A percentile compares a stretch with the other conserved stretches of the same genome.
These are phyloP conservation scores for Ichneumon xanthorius DNA, from an alignment of 2,888 invertebrate genomes.

Conservation along the genomic window DNA sequence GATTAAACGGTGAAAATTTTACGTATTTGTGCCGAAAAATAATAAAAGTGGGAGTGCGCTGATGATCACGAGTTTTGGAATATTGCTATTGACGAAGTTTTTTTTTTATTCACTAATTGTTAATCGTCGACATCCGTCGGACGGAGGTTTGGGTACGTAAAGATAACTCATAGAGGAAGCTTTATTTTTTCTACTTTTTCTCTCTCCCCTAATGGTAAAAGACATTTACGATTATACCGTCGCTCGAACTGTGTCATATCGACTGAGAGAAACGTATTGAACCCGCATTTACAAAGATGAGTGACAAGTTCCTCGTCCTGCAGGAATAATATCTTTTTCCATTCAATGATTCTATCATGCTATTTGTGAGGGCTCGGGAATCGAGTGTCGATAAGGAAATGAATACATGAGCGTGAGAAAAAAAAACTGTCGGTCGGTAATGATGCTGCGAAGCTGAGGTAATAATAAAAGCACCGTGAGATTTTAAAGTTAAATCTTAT, in stretches of 20 bases:
- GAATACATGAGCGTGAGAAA: slow-evolving; percentile 23
- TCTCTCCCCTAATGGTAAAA: background rate
- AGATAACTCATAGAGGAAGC: background rate
- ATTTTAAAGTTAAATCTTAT: no score
- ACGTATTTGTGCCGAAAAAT: background rate
- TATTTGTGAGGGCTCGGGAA: background rate
- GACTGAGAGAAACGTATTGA: slow-evolving; percentile 20
- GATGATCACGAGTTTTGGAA: background rate
- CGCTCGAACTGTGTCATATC: slow-evolving; percentile 5
- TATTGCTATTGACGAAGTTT: background rate
- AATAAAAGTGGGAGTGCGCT: background rate
- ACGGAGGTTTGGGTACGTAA: slow-evolving; percentile 7
- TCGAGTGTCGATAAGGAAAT: slow-evolving; percentile 56
- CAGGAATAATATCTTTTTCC: slow-evolving; percentile 8
- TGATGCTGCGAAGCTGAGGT: background rate
- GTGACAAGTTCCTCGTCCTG: slow-evolving; percentile 28
- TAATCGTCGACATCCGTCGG: background rate
- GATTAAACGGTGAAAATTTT: background rate
- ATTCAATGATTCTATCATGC: slow-evolving; percentile 19
- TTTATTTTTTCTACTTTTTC: background rate
- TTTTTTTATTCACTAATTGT: background rate
- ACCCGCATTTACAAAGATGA: slow-evolving; percentile 39
- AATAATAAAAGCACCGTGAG: background rate
- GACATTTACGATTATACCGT: background rate
- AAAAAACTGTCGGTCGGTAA: slow-evolving; percentile 3